Evolutionary conservation across 2,888 invertebrate species (phyloP), one percentile per base, ranked within the genome.

Genomic region (Nemotelus pantherinus): DNA sequence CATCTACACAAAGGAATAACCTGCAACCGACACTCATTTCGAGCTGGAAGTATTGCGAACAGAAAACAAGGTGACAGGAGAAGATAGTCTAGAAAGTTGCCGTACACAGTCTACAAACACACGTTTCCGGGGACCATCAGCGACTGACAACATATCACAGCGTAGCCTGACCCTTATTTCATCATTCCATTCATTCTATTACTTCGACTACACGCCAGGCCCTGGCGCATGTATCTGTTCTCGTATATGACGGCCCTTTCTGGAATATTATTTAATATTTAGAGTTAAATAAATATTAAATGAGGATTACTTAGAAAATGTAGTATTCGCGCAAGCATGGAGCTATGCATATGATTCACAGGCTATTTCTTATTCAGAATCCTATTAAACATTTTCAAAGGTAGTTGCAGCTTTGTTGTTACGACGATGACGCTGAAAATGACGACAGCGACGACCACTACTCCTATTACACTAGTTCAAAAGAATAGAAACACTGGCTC

Each of bases 221-320:
- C 77, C 77, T 79, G 78, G 76, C 74, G 77, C 39, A 75, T 70
- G 70, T 70, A 3, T 65, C 44, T 53, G 10, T 53, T 6, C 48
- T 25, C 25, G 25, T 71, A 45, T 58, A 72, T 72, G 58, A 47
- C 70, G 67, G 68, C 80, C 78, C 80, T 82, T 84, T 85, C 85
- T 85, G 85, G 84, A 85, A 87, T 87, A 87, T 87, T 87, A 87
- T 86, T 86, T 86, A 86, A 87, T 86, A 86, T 86, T 86, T 86
- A 86, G 86, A 86, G 86, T 85, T 86, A 84, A 83, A 87, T 86
- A 86, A 86, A 86, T 86, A 86, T 86, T 87, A 86, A 87, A 86
- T 86, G 86, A 86, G 82, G 83, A 84, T 86, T 86, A 86, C 86
- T 86, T 86, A 85, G 85, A 85, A 85, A 85, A 85, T 85, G 83